phyloP scores from a whole-genome alignment of 2,888 invertebrate species.

The Lamellibrachia satsuma region DNA sequence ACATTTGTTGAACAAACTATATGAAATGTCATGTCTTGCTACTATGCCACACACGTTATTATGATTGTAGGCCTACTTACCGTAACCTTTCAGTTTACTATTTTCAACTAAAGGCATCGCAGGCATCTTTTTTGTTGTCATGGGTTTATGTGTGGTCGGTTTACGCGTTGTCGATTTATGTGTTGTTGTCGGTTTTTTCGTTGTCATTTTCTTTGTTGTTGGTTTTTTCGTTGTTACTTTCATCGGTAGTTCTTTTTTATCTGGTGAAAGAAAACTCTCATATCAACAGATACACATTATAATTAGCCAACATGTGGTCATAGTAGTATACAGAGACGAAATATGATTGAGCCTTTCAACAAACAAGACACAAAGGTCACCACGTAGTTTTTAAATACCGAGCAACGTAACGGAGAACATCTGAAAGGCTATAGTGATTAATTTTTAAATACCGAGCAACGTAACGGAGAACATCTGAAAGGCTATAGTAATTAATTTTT shows the following conservation, averaged over 20 bases:
- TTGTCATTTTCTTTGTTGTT: conserved; percentile 1
- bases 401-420: no score
- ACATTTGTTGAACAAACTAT: background rate
- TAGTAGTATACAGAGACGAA: background rate
- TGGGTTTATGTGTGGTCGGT: background rate
- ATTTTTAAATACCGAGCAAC: no score
- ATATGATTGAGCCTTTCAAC: background rate
- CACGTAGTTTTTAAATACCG: no score
- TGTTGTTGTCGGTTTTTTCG: background rate
- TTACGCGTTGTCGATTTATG: background rate
- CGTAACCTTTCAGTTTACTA: conserved; percentile 3
- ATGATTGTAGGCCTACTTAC: background rate
- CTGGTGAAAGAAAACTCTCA: background rate
- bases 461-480: no score
- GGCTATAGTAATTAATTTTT: no score
- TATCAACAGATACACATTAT: background rate
- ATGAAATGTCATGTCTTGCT: background rate
- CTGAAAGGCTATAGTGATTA: no score
- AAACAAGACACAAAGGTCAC: no score
- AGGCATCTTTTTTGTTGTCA: background rate
- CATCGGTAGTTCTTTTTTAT: background rate
- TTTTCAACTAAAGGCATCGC: background rate
- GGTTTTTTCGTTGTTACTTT: background rate
- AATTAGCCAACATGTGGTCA: background rate
- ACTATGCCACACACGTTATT: background rate